These are phyloP conservation scores for Siniperca scherzeri DNA, from an alignment of 2,797 vertebrate species.

Conservation along the genomic window DNA sequence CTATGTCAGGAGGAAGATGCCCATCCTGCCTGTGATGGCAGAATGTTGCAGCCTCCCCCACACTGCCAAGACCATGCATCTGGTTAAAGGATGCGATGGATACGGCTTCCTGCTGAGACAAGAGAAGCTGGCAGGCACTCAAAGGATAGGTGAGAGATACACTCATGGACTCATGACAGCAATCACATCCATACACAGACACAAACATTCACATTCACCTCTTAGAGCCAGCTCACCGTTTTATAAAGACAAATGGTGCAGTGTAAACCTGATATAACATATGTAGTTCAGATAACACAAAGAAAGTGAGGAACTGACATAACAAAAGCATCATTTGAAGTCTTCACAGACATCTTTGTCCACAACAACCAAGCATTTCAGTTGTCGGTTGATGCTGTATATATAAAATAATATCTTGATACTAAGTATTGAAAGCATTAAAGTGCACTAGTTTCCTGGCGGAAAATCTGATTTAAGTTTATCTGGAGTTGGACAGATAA, in stretches of 20 bases:
- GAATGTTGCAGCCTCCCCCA: slow-evolving; percentile 86
- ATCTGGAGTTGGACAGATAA: not conserved
- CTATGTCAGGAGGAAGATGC: slow-evolving; percentile 85
- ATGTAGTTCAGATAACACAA: too few species aligned
- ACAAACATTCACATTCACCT: not conserved
- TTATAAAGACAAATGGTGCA: not conserved
- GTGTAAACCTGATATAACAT: not conserved
- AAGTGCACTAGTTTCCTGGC: too few species aligned
- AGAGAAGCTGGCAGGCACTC: slow-evolving; percentile 80
- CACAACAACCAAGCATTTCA: not conserved
- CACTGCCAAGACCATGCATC: slow-evolving; percentile 84
- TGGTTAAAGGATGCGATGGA: slow-evolving; percentile 88
- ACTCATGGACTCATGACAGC: not conserved
- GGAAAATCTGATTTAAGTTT: not conserved
- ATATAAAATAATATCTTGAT: not conserved
- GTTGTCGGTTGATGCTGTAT: not conserved
- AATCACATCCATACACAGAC: not conserved
- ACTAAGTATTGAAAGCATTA: not conserved
- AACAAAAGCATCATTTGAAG: not conserved
- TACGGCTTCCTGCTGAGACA: slow-evolving; percentile 95
- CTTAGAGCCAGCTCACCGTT: not conserved
- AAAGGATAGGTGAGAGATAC: slow-evolving; percentile 82
- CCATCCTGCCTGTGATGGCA: slow-evolving; percentile 87
- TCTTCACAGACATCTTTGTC: not conserved
- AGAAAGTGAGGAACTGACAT: too few species aligned